phyloP scores from a whole-genome alignment of 2,113 vertebrate species.

The Corythornis cristatus region DNA sequence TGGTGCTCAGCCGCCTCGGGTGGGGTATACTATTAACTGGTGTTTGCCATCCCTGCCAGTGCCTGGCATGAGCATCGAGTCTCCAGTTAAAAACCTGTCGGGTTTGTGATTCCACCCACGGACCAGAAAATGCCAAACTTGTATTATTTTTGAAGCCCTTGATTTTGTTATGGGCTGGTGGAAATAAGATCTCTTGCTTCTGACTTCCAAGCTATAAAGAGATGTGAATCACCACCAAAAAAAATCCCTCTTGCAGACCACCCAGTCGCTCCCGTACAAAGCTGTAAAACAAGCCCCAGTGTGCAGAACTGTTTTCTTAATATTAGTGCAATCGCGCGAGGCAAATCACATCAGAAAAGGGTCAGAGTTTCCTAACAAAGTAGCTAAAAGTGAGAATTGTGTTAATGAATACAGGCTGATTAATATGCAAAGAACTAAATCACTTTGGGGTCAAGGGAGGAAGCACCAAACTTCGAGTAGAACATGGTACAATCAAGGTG shows the following conservation, averaged over 20 bases:
- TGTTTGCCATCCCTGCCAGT: no score
- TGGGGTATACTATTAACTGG: rapidly evolving
- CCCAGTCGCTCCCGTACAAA: slow-evolving; percentile 16
- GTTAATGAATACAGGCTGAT: slow-evolving; percentile 31
- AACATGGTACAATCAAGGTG: neutral
- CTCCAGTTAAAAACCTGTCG: neutral
- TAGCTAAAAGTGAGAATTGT: neutral
- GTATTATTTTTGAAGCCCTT: slow-evolving; percentile 46
- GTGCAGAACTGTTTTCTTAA: neutral
- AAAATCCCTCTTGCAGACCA: slow-evolving; percentile 8
- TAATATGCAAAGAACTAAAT: neutral
- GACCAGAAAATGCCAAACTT: slow-evolving; percentile 6
- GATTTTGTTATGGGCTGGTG: slow-evolving; percentile 44
- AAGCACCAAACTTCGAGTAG: neutral
- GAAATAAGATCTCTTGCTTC: slow-evolving; percentile 50
- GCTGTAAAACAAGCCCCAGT: slow-evolving; percentile 1
- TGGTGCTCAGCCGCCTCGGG: neutral
- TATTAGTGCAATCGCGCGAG: neutral
- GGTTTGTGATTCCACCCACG: neutral
- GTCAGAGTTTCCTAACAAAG: neutral
- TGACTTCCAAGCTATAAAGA: slow-evolving; percentile 52
- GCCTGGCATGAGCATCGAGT: neutral
- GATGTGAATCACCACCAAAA: slow-evolving; percentile 49
- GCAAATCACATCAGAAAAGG: neutral
- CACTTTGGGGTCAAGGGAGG: neutral